Evolutionary conservation across 2,113 vertebrate genomes (phyloP).

Genomic region (Pica pica): DNA sequence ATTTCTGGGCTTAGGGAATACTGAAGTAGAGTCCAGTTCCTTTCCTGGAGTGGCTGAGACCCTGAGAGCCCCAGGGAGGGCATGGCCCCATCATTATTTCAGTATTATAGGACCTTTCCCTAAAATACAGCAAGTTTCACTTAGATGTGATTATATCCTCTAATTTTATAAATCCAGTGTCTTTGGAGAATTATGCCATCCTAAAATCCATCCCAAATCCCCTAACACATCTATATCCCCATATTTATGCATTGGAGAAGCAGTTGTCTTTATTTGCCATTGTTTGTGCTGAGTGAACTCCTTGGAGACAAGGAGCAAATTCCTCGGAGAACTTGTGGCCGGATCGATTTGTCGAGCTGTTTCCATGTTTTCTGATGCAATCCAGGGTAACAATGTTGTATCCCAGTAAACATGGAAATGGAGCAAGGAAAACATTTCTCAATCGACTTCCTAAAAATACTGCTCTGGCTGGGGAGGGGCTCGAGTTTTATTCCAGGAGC

Average conservation of each 20-base stretch:
- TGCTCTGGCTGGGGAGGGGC: not conserved
- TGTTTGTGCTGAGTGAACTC: conserved; percentile 69
- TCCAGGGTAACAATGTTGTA: conserved; percentile 63
- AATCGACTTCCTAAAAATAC: conserved; percentile 63
- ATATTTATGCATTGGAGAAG: not conserved
- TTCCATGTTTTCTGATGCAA: conserved; percentile 74
- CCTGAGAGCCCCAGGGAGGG: not conserved
- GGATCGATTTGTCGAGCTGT: conserved; percentile 51
- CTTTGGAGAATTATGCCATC: not conserved
- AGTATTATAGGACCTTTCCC: not conserved
- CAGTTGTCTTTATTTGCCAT: not conserved
- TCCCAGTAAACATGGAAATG: conserved; percentile 68
- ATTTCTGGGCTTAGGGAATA: not conserved
- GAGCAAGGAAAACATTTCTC: conserved; percentile 58
- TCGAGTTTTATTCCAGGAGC: conserved; percentile 38
- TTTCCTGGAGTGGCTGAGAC: not conserved
- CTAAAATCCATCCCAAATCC: not conserved
- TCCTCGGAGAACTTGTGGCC: conserved; percentile 38
- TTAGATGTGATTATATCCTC: not conserved
- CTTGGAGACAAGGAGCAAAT: conserved; percentile 64
- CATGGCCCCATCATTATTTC: not conserved
- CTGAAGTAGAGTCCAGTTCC: not conserved
- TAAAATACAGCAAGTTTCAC: not conserved
- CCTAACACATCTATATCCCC: not conserved
- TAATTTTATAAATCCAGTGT: not conserved